Conservation (phyloP, 2,888 invertebrate genomes). For the Trissonchulus sp. region DNA sequence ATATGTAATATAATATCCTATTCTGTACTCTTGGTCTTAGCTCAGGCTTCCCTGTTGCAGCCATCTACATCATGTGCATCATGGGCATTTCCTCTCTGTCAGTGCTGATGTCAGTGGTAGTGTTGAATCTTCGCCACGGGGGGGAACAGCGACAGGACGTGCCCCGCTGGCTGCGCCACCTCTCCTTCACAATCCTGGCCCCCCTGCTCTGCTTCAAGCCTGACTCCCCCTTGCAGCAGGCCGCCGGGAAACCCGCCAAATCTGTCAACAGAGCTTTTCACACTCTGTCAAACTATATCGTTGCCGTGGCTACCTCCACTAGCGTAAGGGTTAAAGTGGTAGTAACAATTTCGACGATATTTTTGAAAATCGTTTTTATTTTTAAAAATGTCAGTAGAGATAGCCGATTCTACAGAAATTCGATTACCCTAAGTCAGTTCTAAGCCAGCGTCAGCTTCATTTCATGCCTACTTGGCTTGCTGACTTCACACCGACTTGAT, state of each 20-base stretch:
- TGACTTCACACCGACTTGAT: too few relatives aligned
- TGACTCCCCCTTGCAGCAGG: not conserved
- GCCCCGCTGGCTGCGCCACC: slow-evolving; percentile 51
- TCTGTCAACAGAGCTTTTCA: slow-evolving; percentile 7
- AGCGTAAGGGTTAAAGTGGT: too few relatives aligned
- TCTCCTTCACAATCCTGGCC: slow-evolving; percentile 52
- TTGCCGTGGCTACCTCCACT: not conserved
- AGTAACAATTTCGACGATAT: too few relatives aligned
- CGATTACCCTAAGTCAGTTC: too few relatives aligned
- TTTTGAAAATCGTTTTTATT: too few relatives aligned
- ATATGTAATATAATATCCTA: too few relatives aligned
- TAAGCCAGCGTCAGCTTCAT: too few relatives aligned
- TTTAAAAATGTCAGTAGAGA: too few relatives aligned
- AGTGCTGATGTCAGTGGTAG: slow-evolving; percentile 55
- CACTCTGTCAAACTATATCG: not conserved
- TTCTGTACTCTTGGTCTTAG: too few relatives aligned
- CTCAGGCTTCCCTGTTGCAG: too few relatives aligned
- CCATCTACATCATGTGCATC: slow-evolving; percentile 56
- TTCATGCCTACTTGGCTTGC: too few relatives aligned
- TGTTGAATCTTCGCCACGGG: slow-evolving; percentile 55
- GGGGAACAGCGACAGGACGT: slow-evolving; percentile 48
- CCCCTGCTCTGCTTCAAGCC: slow-evolving; percentile 48
- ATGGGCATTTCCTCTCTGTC: slow-evolving; percentile 57
- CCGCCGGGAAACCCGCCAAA: not conserved
- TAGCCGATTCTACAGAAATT: too few relatives aligned